phyloP scores from a whole-genome alignment of 2,888 invertebrate genomes.

The Erpobdella octoculata region DNA sequence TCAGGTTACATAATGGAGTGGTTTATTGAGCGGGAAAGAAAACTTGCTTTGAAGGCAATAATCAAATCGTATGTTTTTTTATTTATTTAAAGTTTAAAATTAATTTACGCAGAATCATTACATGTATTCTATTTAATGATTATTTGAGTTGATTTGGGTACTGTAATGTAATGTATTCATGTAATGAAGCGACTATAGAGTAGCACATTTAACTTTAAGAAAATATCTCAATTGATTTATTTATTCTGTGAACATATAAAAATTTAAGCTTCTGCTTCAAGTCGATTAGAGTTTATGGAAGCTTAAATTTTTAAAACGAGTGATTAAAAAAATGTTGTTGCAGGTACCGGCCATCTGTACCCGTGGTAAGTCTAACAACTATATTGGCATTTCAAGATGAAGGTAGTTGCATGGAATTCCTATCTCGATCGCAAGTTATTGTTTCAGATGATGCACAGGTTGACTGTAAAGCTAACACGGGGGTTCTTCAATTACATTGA shows the following conservation, averaged over 20 bases:
- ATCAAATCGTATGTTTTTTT: slow-evolving; percentile 82
- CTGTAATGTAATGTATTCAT: no score
- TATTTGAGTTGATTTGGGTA: no score
- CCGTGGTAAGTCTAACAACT: slow-evolving; percentile 74
- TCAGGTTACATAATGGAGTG: slow-evolving; percentile 92
- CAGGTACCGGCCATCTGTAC: slow-evolving; percentile 86
- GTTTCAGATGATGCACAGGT: slow-evolving; percentile 58
- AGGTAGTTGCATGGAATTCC: slow-evolving; percentile 78
- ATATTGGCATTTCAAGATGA: slow-evolving; percentile 78
- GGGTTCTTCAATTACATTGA: slow-evolving; percentile 1
- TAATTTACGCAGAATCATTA: no score
- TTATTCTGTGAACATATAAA: background rate
- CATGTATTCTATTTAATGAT: no score
- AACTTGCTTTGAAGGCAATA: slow-evolving; percentile 79
- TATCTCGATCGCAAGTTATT: slow-evolving; percentile 69
- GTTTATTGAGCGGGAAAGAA: slow-evolving; percentile 91
- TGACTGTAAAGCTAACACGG: slow-evolving; percentile 69
- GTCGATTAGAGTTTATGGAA: background rate
- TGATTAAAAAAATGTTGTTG: slow-evolving; percentile 22
- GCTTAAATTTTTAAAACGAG: background rate
- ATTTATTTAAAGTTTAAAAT: no score
- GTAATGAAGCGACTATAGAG: background rate
- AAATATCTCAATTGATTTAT: background rate
- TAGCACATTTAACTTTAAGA: background rate
- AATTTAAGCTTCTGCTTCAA: background rate